A percentile compares a stretch with the other conserved stretches of the same genome.
Evolutionary conservation across 2,113 vertebrate genomes (phyloP).

Genomic region (Pterophyllum scalare): DNA sequence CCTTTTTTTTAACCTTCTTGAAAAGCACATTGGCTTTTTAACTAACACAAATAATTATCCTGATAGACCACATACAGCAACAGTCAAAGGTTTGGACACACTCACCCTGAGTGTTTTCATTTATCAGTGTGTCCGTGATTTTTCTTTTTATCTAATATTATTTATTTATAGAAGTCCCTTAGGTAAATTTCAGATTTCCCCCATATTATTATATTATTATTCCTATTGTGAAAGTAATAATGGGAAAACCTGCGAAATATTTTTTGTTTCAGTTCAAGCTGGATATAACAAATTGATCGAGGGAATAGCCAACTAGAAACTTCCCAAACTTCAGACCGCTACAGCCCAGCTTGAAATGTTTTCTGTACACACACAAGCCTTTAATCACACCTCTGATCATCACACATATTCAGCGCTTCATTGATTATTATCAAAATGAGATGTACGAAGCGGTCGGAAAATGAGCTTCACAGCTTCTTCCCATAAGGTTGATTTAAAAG

Average conservation of each 20-base stretch:
- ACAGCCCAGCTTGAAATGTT: not conserved
- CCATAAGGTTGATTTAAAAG: not conserved
- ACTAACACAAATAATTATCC: not conserved
- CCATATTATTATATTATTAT: not conserved
- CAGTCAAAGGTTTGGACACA: too few species aligned
- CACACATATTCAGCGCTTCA: not conserved
- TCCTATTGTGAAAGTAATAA: not conserved
- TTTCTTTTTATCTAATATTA: not conserved
- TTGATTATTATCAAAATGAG: not conserved
- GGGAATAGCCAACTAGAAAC: not conserved
- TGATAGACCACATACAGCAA: not conserved
- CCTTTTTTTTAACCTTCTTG: not conserved
- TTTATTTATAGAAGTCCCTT: too few species aligned
- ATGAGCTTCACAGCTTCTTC: not conserved
- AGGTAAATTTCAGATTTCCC: not conserved
- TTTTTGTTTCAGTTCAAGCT: not conserved
- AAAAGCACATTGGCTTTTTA: not conserved
- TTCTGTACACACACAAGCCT: not conserved
- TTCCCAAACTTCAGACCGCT: not conserved
- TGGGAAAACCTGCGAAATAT: not conserved
- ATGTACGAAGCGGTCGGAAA: not conserved
- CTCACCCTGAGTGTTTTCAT: too few species aligned
- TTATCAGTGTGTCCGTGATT: not conserved
- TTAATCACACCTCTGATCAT: not conserved
- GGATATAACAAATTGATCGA: too few species aligned